phyloP scores from a whole-genome alignment of 2,113 vertebrate genomes.

The Tragulus kanchil region DNA sequence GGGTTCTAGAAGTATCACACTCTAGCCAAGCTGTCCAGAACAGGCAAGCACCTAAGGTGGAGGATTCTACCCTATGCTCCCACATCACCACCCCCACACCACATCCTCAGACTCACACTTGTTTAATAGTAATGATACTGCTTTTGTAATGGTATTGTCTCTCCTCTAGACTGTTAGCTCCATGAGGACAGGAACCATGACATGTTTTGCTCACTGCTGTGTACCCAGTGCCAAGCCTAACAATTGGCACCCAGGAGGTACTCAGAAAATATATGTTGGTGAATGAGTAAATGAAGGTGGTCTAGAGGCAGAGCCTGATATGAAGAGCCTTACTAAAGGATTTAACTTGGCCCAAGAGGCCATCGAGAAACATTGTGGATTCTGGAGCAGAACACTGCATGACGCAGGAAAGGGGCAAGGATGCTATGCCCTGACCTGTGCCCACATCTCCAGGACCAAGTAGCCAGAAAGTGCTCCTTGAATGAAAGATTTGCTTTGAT shows the following conservation, averaged over 20 bases:
- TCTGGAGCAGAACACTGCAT: constrained; percentile 38
- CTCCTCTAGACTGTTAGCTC: neutral
- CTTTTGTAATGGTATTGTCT: constrained; percentile 24
- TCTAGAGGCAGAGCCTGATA: neutral
- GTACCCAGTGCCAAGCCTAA: neutral
- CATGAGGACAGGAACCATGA: neutral
- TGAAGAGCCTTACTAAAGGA: constrained; percentile 50
- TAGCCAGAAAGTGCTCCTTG: neutral
- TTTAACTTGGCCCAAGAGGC: constrained; percentile 28
- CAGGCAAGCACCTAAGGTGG: neutral
- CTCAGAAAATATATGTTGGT: constrained; percentile 37
- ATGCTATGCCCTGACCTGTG: neutral
- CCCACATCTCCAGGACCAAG: neutral
- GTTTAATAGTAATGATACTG: constrained; percentile 14
- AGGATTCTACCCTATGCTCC: neutral
- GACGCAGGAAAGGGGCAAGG: neutral
- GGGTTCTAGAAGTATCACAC: neutral
- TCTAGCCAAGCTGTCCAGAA: neutral
- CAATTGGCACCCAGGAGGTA: neutral
- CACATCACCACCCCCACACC: neutral
- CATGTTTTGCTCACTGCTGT: neutral
- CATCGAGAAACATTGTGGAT: neutral
- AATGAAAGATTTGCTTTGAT: constrained; percentile 45
- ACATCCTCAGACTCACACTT: neutral
- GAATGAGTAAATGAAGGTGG: constrained; percentile 40